A percentile compares a stretch with the other conserved stretches of the same genome.
phyloP scores from a whole-genome alignment of 1,140 invertebrate species.

The Drosophila melanica region DNA sequence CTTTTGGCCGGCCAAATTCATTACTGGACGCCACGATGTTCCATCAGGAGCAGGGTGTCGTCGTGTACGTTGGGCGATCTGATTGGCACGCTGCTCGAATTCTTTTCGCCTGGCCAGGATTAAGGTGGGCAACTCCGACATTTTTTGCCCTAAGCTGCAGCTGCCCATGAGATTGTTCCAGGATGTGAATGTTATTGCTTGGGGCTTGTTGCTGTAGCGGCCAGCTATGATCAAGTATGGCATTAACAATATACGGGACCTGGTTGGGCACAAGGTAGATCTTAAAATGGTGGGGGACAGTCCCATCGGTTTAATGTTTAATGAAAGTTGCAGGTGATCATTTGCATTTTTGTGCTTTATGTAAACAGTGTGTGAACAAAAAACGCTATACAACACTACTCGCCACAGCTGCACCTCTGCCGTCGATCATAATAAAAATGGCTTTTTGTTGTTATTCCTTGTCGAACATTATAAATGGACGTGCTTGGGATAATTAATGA shows the following conservation, averaged over 20 bases:
- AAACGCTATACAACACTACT: no score
- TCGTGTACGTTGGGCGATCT: conserved; percentile 98
- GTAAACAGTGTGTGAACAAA: no score
- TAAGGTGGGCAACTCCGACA: conserved; percentile 97
- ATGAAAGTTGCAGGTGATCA: conserved; percentile 83
- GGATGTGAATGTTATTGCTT: conserved; percentile 97
- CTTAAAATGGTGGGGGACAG: conserved; percentile 97
- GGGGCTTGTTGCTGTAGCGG: conserved; percentile 98
- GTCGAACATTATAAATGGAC: no score
- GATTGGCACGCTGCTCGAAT: conserved; percentile 94
- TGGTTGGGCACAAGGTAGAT: conserved; percentile 98
- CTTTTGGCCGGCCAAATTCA: conserved; percentile 97
- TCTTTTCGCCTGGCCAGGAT: conserved; percentile 95
- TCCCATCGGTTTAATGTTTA: conserved; percentile 91
- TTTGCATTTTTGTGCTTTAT: conserved; percentile 23
- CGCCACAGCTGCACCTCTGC: no score
- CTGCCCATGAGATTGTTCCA: conserved; percentile 98
- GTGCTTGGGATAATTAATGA: no score
- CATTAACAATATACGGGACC: conserved; percentile 98
- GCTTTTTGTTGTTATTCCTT: no score
- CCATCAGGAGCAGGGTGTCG: conserved; percentile 99
- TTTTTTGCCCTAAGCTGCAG: conserved; percentile 99
- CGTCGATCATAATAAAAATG: no score
- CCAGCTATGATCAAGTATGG: conserved; percentile 99
- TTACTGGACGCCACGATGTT: conserved; percentile 95